A percentile compares a stretch with the other conserved stretches of the same genome.
Evolutionary conservation across 1,140 invertebrate genomes (phyloP).

Genomic region (Pectinophora gossypiella): DNA sequence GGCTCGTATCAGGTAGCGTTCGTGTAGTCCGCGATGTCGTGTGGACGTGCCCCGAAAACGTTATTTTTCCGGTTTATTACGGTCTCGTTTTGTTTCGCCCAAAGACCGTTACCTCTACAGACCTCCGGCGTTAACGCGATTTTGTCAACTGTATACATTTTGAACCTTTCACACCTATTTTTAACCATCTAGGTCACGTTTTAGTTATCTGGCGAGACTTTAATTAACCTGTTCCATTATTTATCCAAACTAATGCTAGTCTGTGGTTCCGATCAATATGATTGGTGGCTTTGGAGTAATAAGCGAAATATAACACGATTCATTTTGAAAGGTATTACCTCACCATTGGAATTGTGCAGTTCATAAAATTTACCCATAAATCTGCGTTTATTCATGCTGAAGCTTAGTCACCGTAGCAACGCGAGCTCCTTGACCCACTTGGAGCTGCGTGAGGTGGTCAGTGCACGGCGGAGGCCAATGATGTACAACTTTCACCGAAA

Average conservation of each 20-base stretch:
- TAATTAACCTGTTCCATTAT: too few relatives aligned
- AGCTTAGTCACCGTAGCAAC: constrained; percentile 37
- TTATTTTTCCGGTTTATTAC: constrained; percentile 60
- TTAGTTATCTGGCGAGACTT: not conserved
- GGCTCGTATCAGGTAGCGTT: constrained; percentile 40
- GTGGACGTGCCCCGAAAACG: constrained; percentile 55
- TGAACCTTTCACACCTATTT: not conserved
- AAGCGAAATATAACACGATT: too few relatives aligned
- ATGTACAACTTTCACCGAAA: constrained; percentile 63
- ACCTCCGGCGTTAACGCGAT: constrained; percentile 10
- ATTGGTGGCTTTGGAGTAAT: too few relatives aligned
- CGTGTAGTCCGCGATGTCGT: constrained; percentile 27
- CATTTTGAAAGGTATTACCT: too few relatives aligned
- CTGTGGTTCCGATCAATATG: too few relatives aligned
- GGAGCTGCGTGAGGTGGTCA: constrained; percentile 42
- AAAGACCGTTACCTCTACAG: constrained; percentile 42
- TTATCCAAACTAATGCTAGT: too few relatives aligned
- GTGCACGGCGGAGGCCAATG: constrained; percentile 30
- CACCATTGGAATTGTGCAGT: too few relatives aligned
- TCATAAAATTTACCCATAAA: not conserved
- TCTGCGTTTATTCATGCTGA: constrained; percentile 13
- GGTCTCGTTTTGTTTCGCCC: constrained; percentile 37
- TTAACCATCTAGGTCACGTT: not conserved
- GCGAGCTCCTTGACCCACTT: constrained; percentile 59
- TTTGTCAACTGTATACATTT: constrained; percentile 5